Evolutionary conservation across 2,888 invertebrate species (phyloP).

Genomic region (Drosophila tripunctata): DNA sequence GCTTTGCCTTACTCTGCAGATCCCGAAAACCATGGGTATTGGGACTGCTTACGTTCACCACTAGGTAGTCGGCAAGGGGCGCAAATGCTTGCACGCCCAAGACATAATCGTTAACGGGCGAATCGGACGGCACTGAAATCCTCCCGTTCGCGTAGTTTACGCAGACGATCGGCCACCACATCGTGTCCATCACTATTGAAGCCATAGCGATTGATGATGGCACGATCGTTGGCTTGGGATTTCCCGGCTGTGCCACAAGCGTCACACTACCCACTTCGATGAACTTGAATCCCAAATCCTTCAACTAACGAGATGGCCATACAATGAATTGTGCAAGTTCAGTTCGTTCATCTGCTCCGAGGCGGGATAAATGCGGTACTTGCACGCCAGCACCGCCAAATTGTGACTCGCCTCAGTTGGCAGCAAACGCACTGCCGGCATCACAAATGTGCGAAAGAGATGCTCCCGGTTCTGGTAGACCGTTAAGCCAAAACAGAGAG

Average conservation of each 20-base stretch:
- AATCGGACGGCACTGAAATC: constrained; percentile 87
- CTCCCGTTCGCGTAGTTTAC: constrained; percentile 85
- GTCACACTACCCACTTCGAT: constrained; percentile 98
- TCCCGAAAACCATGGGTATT: constrained; percentile 96
- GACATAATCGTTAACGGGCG: constrained; percentile 92
- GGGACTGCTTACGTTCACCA: constrained; percentile 98
- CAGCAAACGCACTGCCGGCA: constrained; percentile 84
- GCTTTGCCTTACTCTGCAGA: constrained; percentile 91
- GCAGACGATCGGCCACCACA: constrained; percentile 88
- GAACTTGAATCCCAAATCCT: constrained; percentile 95
- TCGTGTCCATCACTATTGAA: constrained; percentile 98
- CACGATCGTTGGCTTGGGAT: constrained; percentile 95
- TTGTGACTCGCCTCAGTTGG: constrained; percentile 94
- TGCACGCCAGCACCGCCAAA: constrained; percentile 90
- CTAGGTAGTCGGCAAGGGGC: constrained; percentile 95
- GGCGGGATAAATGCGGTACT: constrained; percentile 85
- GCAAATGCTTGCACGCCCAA: constrained; percentile 93
- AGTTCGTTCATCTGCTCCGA: constrained; percentile 58
- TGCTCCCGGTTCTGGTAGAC: constrained; percentile 44
- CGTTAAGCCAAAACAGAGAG: constrained; percentile 44
- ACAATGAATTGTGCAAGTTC: constrained; percentile 87
- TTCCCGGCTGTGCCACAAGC: constrained; percentile 96
- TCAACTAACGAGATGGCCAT: constrained; percentile 89
- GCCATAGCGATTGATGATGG: constrained; percentile 96
- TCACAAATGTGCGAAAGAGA: constrained; percentile 49